A percentile compares a stretch with the other conserved stretches of the same genome.
Evolutionary conservation across 2,797 vertebrate species (phyloP).

Genomic region (Poeciliopsis presidionis): DNA sequence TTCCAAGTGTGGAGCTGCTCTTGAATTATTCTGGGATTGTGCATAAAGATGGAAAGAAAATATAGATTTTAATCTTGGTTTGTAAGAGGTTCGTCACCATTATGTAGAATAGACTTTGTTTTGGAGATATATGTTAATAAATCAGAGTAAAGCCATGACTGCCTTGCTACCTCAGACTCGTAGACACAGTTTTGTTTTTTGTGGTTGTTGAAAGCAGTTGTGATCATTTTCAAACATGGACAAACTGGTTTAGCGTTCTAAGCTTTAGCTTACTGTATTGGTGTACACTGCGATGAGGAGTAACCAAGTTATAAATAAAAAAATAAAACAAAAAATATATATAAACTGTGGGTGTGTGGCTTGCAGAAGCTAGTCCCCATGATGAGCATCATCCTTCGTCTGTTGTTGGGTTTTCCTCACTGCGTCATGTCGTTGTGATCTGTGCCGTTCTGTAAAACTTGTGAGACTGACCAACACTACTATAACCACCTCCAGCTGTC

Average conservation of each 20-base stretch:
- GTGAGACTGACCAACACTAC: conserved; percentile 88
- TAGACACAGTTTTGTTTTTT: conserved; percentile 83
- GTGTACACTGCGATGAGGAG: conserved; percentile 70
- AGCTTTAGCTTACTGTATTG: conserved; percentile 73
- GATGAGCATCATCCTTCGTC: conserved; percentile 57
- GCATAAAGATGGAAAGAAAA: conserved; percentile 62
- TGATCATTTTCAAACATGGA: conserved; percentile 58
- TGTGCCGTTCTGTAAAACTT: conserved; percentile 87
- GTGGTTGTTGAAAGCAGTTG: conserved; percentile 70
- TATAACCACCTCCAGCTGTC: conserved; percentile 84
- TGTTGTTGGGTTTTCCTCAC: conserved; percentile 80
- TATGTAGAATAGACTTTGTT: conserved; percentile 65
- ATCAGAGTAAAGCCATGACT: conserved; percentile 97
- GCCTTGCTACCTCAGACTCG: conserved; percentile 98
- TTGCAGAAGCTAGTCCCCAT: conserved; percentile 73
- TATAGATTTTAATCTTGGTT: conserved; percentile 68
- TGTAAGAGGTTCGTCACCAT: conserved; percentile 53
- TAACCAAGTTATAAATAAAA: conserved; percentile 54
- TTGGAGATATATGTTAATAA: conserved; percentile 80
- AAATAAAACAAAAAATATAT: conserved; percentile 1
- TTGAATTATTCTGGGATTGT: conserved; percentile 60
- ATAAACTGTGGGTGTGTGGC: conserved; percentile 71
- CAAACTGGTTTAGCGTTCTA: conserved; percentile 62
- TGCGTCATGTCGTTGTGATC: conserved; percentile 84
- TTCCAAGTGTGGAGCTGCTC: conserved; percentile 71